Conservation (phyloP, 2,113 vertebrate species). For the Anguilla japonica region DNA sequence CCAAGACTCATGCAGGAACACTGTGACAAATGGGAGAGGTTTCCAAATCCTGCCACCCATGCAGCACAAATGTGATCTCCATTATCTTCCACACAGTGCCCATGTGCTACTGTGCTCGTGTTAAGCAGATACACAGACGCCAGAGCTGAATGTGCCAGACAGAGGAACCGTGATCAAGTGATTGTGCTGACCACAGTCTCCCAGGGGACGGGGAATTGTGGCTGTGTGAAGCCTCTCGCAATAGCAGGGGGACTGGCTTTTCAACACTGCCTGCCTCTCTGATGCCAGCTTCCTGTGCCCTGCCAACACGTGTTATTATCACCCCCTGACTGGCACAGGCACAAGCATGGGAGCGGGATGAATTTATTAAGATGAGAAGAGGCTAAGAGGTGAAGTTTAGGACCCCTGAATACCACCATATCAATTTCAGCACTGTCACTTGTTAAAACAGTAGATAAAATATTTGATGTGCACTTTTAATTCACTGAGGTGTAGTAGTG, state of each 20-base stretch:
- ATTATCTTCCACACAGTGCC: background rate
- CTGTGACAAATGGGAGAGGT: background rate
- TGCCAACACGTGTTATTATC: conserved; percentile 8
- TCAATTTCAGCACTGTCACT: background rate
- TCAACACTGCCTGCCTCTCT: background rate
- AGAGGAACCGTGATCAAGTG: background rate
- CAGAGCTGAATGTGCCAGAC: conserved; percentile 4
- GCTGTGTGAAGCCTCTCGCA: background rate
- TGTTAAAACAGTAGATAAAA: background rate
- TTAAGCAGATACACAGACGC: background rate
- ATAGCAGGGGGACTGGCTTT: background rate
- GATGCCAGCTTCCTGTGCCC: background rate
- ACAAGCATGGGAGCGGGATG: background rate
- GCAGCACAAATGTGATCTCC: background rate
- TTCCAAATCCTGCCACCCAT: background rate
- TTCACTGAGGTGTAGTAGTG: too few relatives aligned
- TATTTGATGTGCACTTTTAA: too few relatives aligned
- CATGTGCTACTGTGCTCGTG: too few relatives aligned
- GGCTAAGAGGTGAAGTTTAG: background rate
- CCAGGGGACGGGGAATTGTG: background rate
- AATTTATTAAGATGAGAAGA: background rate
- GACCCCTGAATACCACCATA: background rate
- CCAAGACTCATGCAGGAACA: background rate
- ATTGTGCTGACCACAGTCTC: background rate
- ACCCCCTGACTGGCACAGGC: conserved; percentile 7